Evolutionary conservation across 2,797 vertebrate species (phyloP).

Genomic region (Eurystomus glaucurus): DNA sequence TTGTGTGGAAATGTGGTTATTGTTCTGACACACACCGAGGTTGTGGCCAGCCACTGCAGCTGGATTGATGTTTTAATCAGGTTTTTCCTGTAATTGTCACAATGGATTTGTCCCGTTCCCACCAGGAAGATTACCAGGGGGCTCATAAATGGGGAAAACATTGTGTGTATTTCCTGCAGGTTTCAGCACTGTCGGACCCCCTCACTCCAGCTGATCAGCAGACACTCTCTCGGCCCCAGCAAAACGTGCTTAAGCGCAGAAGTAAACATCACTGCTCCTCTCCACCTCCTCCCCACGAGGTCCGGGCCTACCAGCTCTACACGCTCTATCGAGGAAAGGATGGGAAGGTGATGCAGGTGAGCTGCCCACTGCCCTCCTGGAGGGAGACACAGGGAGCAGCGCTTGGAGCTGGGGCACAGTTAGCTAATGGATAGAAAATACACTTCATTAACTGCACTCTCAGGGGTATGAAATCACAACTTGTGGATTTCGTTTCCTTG

Average conservation of each 20-base stretch:
- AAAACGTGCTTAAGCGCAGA: constrained; percentile 73
- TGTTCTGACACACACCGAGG: background rate
- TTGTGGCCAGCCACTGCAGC: background rate
- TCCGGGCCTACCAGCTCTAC: constrained; percentile 96
- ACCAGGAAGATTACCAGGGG: background rate
- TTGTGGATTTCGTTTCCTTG: background rate
- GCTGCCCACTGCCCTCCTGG: rapidly evolving
- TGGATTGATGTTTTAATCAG: background rate
- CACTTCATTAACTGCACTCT: rapidly evolving
- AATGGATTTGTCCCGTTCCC: background rate
- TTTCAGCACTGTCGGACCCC: constrained; percentile 90
- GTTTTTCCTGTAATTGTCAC: background rate
- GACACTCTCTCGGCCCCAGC: constrained; percentile 72
- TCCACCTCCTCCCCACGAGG: constrained; percentile 90
- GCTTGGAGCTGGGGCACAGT: background rate
- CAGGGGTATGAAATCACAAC: background rate
- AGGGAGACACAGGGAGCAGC: background rate
- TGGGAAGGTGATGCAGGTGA: constrained; percentile 97
- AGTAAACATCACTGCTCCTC: constrained; percentile 82
- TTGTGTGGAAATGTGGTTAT: background rate
- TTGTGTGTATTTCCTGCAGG: constrained; percentile 75
- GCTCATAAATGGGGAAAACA: rapidly evolving
- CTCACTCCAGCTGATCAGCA: constrained; percentile 87
- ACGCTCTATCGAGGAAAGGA: constrained; percentile 95
- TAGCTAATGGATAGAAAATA: rapidly evolving